phyloP scores from a whole-genome alignment of 2,113 vertebrate genomes.

The Isurus oxyrinchus region DNA sequence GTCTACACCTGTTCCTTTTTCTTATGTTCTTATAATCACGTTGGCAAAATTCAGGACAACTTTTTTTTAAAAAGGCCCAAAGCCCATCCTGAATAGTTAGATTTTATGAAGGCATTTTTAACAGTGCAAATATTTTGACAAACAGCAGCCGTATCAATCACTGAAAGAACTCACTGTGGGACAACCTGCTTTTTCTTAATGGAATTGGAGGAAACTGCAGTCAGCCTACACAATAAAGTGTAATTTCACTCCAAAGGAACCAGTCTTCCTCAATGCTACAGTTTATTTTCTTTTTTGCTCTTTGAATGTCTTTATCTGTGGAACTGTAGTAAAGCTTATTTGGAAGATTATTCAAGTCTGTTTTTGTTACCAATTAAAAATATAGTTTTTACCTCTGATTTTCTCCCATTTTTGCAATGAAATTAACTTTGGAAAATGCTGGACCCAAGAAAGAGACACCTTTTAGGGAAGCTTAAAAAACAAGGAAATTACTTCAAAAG shows the following conservation, averaged over 20 bases:
- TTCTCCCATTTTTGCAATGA: neutral
- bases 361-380: neutral
- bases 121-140: conserved; percentile 6
- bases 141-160: neutral
- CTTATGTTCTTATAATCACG: neutral
- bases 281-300: neutral
- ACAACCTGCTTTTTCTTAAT: neutral
- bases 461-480: neutral
- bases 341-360: neutral
- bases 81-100: neutral
- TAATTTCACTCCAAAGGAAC: neutral
- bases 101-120: neutral
- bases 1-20: neutral
- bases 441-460: neutral
- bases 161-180: neutral
- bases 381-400: neutral
- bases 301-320: neutral
- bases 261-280: neutral
- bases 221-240: neutral
- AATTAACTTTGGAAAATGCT: neutral
- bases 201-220: neutral
- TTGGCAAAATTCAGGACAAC: neutral
- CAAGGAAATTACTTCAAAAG: neutral
- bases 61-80: neutral
- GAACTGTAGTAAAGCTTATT: neutral